Evolutionary conservation across 2,113 vertebrate genomes (phyloP).

Genomic region (Diphyllodes magnificus): DNA sequence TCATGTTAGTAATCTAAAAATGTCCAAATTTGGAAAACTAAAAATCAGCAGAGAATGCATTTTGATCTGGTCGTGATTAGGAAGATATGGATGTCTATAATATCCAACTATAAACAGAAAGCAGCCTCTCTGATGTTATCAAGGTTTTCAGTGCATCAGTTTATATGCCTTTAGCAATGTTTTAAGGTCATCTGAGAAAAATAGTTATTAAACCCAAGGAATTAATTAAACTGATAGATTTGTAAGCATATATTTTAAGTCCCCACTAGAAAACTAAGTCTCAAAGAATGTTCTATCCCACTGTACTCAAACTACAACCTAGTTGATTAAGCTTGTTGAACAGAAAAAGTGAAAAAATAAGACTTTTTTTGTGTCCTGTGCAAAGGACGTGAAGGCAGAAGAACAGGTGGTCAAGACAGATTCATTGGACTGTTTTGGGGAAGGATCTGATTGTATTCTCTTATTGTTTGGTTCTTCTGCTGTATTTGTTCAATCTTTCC

Average conservation of each 20-base stretch:
- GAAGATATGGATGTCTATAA: background rate
- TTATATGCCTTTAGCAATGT: background rate
- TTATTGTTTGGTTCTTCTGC: background rate
- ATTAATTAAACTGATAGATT: background rate
- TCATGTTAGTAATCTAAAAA: constrained; percentile 46
- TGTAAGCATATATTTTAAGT: background rate
- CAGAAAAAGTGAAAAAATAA: background rate
- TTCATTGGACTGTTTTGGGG: background rate
- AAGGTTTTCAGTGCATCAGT: background rate
- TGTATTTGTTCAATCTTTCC: background rate
- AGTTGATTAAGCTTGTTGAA: background rate
- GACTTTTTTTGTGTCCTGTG: background rate
- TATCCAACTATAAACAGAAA: background rate
- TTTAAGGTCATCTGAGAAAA: background rate
- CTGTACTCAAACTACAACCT: background rate
- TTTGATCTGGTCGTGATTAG: background rate
- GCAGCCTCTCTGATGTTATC: background rate
- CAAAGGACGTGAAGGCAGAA: background rate
- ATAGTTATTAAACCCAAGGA: background rate
- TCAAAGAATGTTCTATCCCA: background rate
- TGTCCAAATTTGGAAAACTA: constrained; percentile 22
- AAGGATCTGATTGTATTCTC: background rate
- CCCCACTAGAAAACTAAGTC: background rate
- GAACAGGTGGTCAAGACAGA: background rate
- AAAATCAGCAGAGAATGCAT: background rate